phyloP scores from a whole-genome alignment of 2,888 invertebrate genomes.

The Torymus texanus region DNA sequence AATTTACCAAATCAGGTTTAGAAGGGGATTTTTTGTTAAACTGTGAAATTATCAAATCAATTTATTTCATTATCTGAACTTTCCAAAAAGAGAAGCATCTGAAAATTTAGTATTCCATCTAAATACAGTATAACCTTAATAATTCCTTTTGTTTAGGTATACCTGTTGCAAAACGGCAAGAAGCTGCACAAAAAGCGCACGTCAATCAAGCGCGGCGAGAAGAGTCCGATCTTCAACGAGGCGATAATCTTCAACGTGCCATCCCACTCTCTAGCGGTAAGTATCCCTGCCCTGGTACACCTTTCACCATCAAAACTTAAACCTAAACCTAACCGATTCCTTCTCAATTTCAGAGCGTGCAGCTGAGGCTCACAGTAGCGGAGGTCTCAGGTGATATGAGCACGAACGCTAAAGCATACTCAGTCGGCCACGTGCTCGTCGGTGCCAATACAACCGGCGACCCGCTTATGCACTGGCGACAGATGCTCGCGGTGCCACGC shows the following conservation, averaged over 20 bases:
- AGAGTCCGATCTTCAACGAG: conserved; percentile 88
- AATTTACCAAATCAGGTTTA: too few species aligned
- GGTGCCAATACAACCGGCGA: conserved; percentile 85
- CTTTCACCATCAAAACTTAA: background rate
- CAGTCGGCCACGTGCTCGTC: conserved; percentile 88
- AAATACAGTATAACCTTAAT: too few species aligned
- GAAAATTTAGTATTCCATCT: too few species aligned
- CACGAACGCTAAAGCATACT: conserved; percentile 78
- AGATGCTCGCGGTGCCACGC: conserved; percentile 87
- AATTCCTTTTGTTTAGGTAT: conserved; percentile 76
- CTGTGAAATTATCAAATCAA: too few species aligned
- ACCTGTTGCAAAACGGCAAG: conserved; percentile 86
- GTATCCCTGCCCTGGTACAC: background rate
- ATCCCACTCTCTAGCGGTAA: conserved; percentile 81
- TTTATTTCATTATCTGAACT: too few species aligned
- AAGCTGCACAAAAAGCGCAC: conserved; percentile 90
- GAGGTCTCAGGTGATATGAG: conserved; percentile 73
- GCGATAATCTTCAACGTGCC: conserved; percentile 90
- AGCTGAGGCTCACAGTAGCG: conserved; percentile 83
- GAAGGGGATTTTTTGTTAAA: too few species aligned
- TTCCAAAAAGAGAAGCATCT: too few species aligned
- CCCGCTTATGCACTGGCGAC: conserved; percentile 87
- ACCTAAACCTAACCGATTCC: background rate
- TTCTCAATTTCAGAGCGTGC: conserved; percentile 79
- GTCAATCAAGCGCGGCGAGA: conserved; percentile 84